Conservation (phyloP, 2,113 vertebrate genomes). For the Protobothrops flavoviridis region DNA sequence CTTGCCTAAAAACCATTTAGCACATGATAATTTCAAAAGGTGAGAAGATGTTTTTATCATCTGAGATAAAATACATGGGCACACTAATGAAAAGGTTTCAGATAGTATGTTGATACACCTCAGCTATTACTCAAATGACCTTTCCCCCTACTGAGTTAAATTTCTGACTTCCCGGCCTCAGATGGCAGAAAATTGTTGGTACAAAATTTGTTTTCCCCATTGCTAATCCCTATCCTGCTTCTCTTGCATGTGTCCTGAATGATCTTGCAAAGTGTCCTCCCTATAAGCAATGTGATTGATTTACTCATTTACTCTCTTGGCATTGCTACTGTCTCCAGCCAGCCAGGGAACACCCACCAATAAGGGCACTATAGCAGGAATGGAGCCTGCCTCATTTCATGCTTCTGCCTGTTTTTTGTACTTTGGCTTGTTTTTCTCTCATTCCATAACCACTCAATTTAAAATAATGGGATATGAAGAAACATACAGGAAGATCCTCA, state of each 20-base stretch:
- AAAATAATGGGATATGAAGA: not conserved
- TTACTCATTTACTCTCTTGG: not conserved
- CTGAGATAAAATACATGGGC: not conserved
- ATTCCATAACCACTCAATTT: not conserved
- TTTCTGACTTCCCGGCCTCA: not conserved
- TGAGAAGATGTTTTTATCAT: not conserved
- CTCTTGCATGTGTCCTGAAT: not conserved
- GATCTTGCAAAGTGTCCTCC: not conserved
- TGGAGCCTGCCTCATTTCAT: not conserved
- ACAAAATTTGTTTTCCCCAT: not conserved
- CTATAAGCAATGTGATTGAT: not conserved
- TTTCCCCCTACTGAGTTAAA: not conserved
- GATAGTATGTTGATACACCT: not conserved
- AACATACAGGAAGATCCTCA: not conserved
- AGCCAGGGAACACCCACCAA: not conserved
- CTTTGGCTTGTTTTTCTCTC: not conserved
- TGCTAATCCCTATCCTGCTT: not conserved
- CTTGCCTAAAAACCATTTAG: not conserved
- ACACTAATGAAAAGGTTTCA: rapidly evolving
- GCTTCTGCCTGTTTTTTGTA: not conserved
- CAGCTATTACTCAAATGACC: not conserved
- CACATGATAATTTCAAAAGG: not conserved
- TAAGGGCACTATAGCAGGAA: not conserved
- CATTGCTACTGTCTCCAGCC: not conserved
- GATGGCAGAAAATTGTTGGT: not conserved